phyloP scores from a whole-genome alignment of 2,888 invertebrate species.

The Sminthurinus aureus region DNA sequence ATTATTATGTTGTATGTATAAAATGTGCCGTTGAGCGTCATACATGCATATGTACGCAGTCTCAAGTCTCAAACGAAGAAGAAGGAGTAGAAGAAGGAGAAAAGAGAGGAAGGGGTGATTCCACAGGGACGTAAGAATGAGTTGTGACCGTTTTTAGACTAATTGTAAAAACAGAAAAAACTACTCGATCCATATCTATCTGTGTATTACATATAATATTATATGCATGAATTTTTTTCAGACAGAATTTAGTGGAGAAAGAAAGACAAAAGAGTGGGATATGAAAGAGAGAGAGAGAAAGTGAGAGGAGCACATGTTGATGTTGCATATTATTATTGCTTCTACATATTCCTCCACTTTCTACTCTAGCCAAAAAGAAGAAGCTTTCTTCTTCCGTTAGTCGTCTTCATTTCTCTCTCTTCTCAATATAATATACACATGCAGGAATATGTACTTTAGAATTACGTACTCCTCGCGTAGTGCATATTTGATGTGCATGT shows the following conservation, averaged over 20 bases:
- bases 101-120: conserved; percentile 41
- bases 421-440: background rate
- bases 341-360: background rate
- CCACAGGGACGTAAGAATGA: conserved; percentile 51
- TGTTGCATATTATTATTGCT: background rate
- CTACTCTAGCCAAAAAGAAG: background rate
- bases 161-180: conserved; percentile 46
- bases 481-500: background rate
- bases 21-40: background rate
- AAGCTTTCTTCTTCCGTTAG: background rate
- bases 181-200: background rate
- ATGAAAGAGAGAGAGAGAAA: background rate
- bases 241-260: conserved; percentile 36
- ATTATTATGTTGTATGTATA: conserved; percentile 25
- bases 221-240: background rate
- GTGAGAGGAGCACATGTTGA: background rate
- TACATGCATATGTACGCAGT: no score
- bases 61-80: no score
- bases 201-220: no score
- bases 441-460: background rate
- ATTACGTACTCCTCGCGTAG: background rate
- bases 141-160: conserved; percentile 55
- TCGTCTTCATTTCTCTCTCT: background rate
- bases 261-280: conserved; percentile 31
- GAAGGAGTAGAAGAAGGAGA: no score